Evolutionary conservation across 2,888 invertebrate species (phyloP).

Genomic region (Pammene aurita): DNA sequence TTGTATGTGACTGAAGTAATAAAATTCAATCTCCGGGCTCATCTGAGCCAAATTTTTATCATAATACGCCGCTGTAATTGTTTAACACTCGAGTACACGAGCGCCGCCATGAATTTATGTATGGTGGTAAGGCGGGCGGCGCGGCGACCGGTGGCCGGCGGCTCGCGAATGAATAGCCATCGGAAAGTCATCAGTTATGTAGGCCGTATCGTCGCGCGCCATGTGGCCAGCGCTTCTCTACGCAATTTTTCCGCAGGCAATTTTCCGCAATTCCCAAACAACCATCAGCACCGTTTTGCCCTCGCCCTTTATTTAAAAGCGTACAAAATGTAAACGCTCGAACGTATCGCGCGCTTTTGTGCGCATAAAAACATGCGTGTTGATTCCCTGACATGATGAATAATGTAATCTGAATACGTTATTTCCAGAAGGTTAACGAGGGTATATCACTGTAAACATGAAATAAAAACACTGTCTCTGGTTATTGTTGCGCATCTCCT

Average conservation of each 20-base stretch:
- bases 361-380: constrained; percentile 47
- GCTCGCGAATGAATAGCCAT: constrained; percentile 78
- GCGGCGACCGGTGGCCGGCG: constrained; percentile 50
- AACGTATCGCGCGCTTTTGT: constrained; percentile 51
- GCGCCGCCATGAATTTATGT: constrained; percentile 61
- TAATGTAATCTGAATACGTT: constrained; percentile 51
- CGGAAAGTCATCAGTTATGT: constrained; percentile 83
- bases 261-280: constrained; percentile 75
- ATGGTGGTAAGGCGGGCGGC: constrained; percentile 52
- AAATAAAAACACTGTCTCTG: constrained; percentile 40
- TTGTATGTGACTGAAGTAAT: neutral
- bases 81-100: constrained; percentile 58
- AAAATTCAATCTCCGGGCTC: constrained; percentile 9
- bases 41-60: constrained; percentile 45
- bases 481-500: constrained; percentile 37
- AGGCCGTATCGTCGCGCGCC: constrained; percentile 77
- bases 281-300: constrained; percentile 60
- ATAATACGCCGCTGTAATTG: constrained; percentile 55
- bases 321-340: constrained; percentile 58
- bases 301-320: constrained; percentile 66
- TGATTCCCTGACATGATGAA: constrained; percentile 54
- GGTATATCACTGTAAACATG: constrained; percentile 44
- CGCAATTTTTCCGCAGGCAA: constrained; percentile 76
- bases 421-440: constrained; percentile 44
- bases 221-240: constrained; percentile 72